These are phyloP conservation scores for Chiroxiphia lanceolata DNA, from an alignment of 2,797 vertebrate species.

Conservation along the genomic window DNA sequence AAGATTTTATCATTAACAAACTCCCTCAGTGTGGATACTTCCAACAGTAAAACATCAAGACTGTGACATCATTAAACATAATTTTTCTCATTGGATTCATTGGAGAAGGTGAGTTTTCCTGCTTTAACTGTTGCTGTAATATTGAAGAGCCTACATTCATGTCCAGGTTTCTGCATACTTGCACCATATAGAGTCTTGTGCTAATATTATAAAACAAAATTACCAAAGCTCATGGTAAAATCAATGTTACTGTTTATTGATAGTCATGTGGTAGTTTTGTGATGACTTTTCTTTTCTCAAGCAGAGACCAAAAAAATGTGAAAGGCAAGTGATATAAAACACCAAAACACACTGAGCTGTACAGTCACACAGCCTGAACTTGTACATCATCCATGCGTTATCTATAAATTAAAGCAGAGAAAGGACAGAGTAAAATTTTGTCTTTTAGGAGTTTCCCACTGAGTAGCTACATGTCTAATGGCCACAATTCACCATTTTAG, in stretches of 20 bases:
- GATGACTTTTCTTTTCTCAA: background rate
- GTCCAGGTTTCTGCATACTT: background rate
- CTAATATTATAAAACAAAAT: background rate
- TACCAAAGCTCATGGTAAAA: background rate
- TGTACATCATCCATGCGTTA: background rate
- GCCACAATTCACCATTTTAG: background rate
- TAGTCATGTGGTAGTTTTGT: background rate
- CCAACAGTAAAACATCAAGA: background rate
- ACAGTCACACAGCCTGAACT: background rate
- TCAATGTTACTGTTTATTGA: background rate
- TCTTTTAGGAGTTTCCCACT: background rate
- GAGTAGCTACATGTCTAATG: background rate
- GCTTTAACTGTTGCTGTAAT: background rate
- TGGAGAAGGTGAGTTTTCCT: background rate
- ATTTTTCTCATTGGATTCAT: background rate
- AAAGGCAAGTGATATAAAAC: background rate
- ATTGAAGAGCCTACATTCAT: background rate
- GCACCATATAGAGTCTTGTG: background rate
- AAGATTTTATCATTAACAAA: background rate
- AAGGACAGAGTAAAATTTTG: background rate
- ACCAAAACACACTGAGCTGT: background rate
- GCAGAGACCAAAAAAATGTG: background rate
- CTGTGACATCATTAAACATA: background rate
- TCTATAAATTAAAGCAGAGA: background rate
- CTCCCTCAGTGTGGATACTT: background rate